Evolutionary conservation across 1,140 invertebrate genomes (phyloP), one percentile per base, ranked within the genome.

Genomic region (Drosophila kepulauana): DNA sequence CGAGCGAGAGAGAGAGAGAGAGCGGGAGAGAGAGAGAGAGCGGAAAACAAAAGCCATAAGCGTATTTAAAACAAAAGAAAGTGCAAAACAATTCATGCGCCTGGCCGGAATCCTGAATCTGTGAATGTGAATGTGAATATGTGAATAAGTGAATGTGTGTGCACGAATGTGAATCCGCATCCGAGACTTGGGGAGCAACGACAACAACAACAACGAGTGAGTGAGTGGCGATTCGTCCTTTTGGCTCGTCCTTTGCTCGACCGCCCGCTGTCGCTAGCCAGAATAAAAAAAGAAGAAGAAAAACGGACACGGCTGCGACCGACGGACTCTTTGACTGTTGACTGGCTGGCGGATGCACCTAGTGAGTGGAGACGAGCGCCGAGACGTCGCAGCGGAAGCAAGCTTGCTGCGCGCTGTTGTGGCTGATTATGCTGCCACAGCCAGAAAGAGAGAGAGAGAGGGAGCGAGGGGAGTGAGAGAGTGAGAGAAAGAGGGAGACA

Each of bases 341-440:
- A 16, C 16, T 16, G 16, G 16, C 16, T 16, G 16, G 2, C 49
- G 72, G 81, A 79, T 87, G 82, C 79, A 85, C 82, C 82, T 85
- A 71, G 79, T 73, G 74, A 58, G 75, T 45, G 59, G 59, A 43
- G 63, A n/a, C 41, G 35, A 10, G 35, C 7, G 7, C 51, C 52
- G 58, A 86, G 74, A 86, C 82, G 82, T 85, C 89, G 90, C 89
- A 91, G 82, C 86, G 90, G 90, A 91, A 90, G 86, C 86, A 91
- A 91, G 20, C 91, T 91, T 75, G 78, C 81, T 85, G 79, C 66
- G 84, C 84, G 84, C 84, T 89, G 87, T 91, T 91, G 87, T 82
- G 91, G 91, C 91, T 91, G 91, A 91, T 91, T 91, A 91, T 91
- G 90, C 86, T 88, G 86, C 89, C 77, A 88, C 75, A 70, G 82